A percentile compares a stretch with the other conserved stretches of the same genome.
These are phyloP conservation scores for Corticium candelabrum DNA, from an alignment of 37 sponge, comb jelly and placozoan species.

Conservation along the genomic window DNA sequence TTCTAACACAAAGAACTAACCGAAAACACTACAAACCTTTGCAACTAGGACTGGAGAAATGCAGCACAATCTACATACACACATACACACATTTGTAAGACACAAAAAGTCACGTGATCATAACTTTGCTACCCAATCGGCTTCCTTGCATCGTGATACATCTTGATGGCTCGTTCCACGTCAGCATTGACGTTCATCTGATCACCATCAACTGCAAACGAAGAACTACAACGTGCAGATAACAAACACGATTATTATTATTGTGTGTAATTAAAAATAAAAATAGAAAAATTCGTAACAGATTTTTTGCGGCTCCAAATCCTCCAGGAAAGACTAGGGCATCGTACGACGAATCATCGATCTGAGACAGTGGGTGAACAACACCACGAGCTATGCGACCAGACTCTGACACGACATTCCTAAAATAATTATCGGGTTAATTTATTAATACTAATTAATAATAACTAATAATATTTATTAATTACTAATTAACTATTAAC, in stretches of 20 bases:
- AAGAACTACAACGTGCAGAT: constrained; percentile 32
- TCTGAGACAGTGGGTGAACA: constrained; percentile 36
- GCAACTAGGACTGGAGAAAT: constrained; percentile 81
- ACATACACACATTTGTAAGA: neutral
- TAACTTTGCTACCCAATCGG: constrained; percentile 43
- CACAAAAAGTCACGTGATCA: neutral
- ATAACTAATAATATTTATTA: too few relatives aligned
- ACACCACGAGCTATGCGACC: constrained; percentile 86
- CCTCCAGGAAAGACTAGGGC: constrained; percentile 78
- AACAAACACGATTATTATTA: neutral
- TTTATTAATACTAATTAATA: too few relatives aligned
- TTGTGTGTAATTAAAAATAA: neutral
- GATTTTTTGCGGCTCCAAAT: constrained; percentile 93
- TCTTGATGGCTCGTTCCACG: constrained; percentile 49
- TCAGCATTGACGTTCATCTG: constrained; percentile 41
- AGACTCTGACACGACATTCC: constrained; percentile 80
- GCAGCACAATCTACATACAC: constrained; percentile 48
- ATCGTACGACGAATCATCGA: constrained; percentile 34
- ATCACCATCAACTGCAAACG: constrained; percentile 57
- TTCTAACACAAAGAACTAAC: too few relatives aligned
- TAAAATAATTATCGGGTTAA: too few relatives aligned
- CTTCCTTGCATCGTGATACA: constrained; percentile 52
- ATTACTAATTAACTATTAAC: too few relatives aligned
- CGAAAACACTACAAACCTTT: constrained; percentile 36
- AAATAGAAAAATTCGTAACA: constrained; percentile 16